Conservation (phyloP, 2,797 vertebrate species). For the Thripadectes ignobilis region DNA sequence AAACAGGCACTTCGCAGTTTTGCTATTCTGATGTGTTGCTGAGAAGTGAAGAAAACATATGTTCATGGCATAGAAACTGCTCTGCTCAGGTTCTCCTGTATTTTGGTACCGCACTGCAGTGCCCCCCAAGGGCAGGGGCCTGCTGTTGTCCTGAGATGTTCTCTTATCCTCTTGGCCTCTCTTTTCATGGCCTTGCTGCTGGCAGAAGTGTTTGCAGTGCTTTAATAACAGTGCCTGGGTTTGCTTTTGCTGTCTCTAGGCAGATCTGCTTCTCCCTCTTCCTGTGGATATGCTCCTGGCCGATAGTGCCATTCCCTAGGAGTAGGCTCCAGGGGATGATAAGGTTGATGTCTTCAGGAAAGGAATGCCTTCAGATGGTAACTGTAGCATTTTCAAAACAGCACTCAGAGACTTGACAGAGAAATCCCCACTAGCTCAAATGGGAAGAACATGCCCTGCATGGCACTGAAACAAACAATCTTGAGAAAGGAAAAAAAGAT, state of each 20-base stretch:
- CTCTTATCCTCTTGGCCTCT: background rate
- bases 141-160: background rate
- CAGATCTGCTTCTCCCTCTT: background rate
- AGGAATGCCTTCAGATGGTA: background rate
- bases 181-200: background rate
- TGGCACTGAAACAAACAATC: background rate
- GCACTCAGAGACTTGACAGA: background rate
- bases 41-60: background rate
- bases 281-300: rapidly evolving
- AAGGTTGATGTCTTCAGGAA: background rate
- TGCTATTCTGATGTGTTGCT: background rate
- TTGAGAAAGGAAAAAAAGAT: background rate
- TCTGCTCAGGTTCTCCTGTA: background rate
- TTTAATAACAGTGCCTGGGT: background rate
- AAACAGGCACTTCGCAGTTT: background rate
- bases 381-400: background rate
- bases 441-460: background rate
- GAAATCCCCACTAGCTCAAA: background rate
- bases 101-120: background rate
- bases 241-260: background rate
- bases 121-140: background rate
- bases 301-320: background rate
- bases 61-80: background rate
- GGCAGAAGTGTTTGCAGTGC: background rate
- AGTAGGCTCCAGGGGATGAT: background rate